Base-by-base conservation (phyloP, 1,140 invertebrate species). In the Drosophila lini region DNA sequence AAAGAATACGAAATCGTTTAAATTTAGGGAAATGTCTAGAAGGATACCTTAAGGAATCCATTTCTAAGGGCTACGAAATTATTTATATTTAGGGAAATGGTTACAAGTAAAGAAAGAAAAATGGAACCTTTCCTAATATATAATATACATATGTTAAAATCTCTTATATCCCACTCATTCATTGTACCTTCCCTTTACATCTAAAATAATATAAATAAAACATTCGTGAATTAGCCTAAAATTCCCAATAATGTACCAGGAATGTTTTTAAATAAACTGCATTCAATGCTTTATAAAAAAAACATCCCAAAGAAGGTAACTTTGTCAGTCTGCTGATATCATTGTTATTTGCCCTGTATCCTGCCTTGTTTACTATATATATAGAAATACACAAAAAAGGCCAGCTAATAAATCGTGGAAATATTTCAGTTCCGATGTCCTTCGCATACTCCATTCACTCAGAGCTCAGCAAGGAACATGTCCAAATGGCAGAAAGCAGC, bases 361-460 rank as follows among this genome's bases (percentile, higher is more conserved):
- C 60, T 67, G 65, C 3, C 60, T 47, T 19, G 34, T 32, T 22
- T 48, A 15, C 45, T 34, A 25, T 25, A 25, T n/a, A 38, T 38
- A 55, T n/a, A 55, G n/a, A 50, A 10, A 48, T 5, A 47, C 22
- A 22, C 31, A 68, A 53, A 38, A 56, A 36, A 31, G 58, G 31
- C n/a, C 10, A 45, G 47, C 48, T 68, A 77, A 68, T 58, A 55
- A 60, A 68, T 60, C 74, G 62, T 60, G 55, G 31, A 59, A 77
- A 76, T 76, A 76, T 67, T 77, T 76, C 42, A 42, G 62, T 47
- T 76, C 31, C 63, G 41, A 58, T 60, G 74, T 77, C 74, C 74
- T 77, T 77, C 48, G 48, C 74, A 74, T 62, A 47, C 69, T 47
- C 44, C 67, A 41, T 71, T 58, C 68, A 58, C 42, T 48, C 34